phyloP scores from a whole-genome alignment of 1,140 invertebrate species.

The Mesaphorura yosii region DNA sequence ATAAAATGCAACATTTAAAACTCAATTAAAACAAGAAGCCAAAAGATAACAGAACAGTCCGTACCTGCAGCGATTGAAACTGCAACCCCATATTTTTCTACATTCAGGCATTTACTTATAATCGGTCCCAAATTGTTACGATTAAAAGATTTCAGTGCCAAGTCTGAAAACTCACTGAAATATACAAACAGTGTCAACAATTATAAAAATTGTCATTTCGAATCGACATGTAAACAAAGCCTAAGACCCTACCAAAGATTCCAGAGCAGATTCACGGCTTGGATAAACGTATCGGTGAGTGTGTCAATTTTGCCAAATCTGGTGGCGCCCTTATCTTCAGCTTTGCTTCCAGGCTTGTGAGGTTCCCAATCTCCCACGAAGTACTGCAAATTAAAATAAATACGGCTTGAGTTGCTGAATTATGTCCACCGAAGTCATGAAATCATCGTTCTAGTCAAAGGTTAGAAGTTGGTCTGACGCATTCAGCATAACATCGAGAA shows the following conservation, averaged over 20 bases:
- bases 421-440: too few species aligned
- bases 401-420: too few species aligned
- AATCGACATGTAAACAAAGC: conserved; percentile 36
- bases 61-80: conserved; percentile 44
- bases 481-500: too few species aligned
- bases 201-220: conserved; percentile 39
- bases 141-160: conserved; percentile 53
- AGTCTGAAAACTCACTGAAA: conserved; percentile 44
- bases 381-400: conserved; percentile 7
- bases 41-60: too few species aligned
- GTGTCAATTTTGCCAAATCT: conserved; percentile 39
- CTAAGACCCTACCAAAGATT: conserved; percentile 46
- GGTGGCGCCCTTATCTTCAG: background rate
- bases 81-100: conserved; percentile 46
- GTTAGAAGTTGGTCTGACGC: too few species aligned
- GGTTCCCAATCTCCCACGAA: background rate
- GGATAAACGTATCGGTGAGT: conserved; percentile 52
- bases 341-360: too few species aligned
- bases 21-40: conserved; percentile 22
- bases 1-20: conserved; percentile 4
- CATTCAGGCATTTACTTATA: conserved; percentile 51
- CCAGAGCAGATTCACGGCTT: conserved; percentile 52
- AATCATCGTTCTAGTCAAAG: too few species aligned
- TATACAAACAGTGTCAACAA: conserved; percentile 12
- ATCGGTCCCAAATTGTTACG: conserved; percentile 50